phyloP scores from a whole-genome alignment of 1,140 invertebrate species.

The Cotesia vestalis region DNA sequence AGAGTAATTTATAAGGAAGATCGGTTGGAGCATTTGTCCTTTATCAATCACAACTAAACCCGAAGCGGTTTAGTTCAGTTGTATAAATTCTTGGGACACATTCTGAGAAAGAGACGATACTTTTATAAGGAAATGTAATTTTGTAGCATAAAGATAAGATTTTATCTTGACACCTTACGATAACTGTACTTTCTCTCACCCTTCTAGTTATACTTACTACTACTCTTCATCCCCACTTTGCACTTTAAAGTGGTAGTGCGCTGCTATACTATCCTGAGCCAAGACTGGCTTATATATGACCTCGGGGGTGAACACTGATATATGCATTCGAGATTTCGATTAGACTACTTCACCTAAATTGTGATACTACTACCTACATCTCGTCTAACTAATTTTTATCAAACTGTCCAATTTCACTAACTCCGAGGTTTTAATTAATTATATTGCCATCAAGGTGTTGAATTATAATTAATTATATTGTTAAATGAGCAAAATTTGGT shows the following conservation, averaged over 20 bases:
- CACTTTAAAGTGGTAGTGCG: too few species aligned
- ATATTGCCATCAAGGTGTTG: too few species aligned
- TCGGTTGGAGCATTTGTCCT: conserved; percentile 32
- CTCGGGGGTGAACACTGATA: conserved; percentile 1
- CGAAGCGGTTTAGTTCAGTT: background rate
- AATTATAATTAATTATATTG: too few species aligned
- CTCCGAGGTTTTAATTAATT: too few species aligned
- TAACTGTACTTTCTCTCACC: background rate
- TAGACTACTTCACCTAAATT: background rate
- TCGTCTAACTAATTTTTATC: conserved; percentile 14
- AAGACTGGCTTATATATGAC: too few species aligned
- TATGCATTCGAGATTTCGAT: conserved; percentile 13
- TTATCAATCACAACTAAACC: conserved; percentile 31
- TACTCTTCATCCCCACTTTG: too few species aligned
- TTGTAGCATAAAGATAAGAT: conserved; percentile 15
- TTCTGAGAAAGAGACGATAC: background rate
- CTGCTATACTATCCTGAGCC: too few species aligned
- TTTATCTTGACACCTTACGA: conserved; percentile 1
- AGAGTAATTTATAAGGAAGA: conserved; percentile 5
- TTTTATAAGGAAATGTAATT: conserved; percentile 16
- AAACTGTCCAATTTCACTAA: conserved; percentile 9
- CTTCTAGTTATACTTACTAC: background rate
- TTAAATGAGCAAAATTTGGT: too few species aligned
- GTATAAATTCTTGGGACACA: conserved; percentile 21
- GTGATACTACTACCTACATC: background rate